Base-by-base conservation (phyloP, 2,797 vertebrate species). In the Hylomyscus alleni region DNA sequence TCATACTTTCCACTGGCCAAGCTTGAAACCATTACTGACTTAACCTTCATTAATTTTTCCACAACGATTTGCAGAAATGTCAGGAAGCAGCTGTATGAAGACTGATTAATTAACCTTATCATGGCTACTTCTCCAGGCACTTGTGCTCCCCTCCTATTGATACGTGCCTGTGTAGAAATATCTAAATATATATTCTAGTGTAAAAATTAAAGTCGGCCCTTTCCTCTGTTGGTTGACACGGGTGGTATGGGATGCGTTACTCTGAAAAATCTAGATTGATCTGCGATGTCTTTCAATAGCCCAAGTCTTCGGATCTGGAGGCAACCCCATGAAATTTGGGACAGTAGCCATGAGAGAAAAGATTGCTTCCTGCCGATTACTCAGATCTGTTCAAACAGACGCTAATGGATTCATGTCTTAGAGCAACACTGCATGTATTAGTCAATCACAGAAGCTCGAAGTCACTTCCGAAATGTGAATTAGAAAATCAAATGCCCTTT, bases 11-110 rank as follows among this genome's bases (percentile, higher is more conserved):
- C 99, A 99, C 98, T 98, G 98, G 98, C 98, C 98, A 99, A 98
- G 98, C 98, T 98, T 98, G 98, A 99, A 99, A 99, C 98, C 98
- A 99, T 99, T 98, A 98, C 98, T 98, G 98, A 99, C 98, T 90
- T 98, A 99, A 98, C 98, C 98, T 99, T 99, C 98, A 99, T 99
- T 99, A 99, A 98, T 99, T 99, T 99, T 99, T 99, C 99, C 99
- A 99, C 98, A 99, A 99, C 99, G 99, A 99, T 99, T 99, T 99
- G 98, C 99, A 99, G 98, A 99, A 99, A 99, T 98, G 98, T 99
- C 98, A 99, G 99, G 98, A 99, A 99, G 98, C 99, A 99, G 99
- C 99, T 99, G 99, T 98, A 98, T 34, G 96, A 98, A 98, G 98
- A 98, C 98, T 98, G 98, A 99, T 98, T 98, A 98, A 99, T 98